Conservation (phyloP, 2,888 invertebrate species). For the Hyalella azteca region DNA sequence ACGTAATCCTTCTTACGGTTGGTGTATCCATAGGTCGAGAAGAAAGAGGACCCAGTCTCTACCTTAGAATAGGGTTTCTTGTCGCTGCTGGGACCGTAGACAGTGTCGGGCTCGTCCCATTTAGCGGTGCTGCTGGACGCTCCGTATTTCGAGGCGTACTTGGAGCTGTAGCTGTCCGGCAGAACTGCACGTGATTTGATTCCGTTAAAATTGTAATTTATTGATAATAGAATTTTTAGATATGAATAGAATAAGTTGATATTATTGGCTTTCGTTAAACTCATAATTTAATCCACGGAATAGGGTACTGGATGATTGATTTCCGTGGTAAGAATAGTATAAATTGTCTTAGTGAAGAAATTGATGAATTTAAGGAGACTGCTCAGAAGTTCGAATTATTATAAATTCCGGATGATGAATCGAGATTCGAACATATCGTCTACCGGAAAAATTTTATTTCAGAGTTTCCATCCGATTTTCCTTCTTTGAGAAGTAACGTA, state of each 20-base stretch:
- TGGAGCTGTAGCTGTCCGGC: conserved; percentile 41
- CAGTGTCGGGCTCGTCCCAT: conserved; percentile 58
- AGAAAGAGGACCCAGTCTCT: conserved; percentile 58
- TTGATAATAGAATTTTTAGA: not conserved
- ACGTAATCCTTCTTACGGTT: conserved; percentile 58
- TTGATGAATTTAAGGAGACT: not conserved
- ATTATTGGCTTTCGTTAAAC: not conserved
- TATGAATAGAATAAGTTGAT: not conserved
- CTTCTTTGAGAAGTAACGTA: too few species aligned
- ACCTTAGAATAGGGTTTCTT: conserved; percentile 58
- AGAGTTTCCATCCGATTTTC: too few species aligned
- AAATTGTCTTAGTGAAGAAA: not conserved
- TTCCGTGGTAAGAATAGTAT: not conserved
- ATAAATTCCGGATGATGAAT: too few species aligned
- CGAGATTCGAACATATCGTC: too few species aligned
- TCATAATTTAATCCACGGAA: not conserved
- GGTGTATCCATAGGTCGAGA: conserved; percentile 57
- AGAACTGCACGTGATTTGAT: conserved; percentile 29
- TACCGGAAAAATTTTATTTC: too few species aligned
- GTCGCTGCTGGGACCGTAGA: conserved; percentile 48
- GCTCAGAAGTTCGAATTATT: too few species aligned
- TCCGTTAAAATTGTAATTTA: not conserved
- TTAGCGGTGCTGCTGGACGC: conserved; percentile 38
- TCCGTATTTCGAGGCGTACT: conserved; percentile 36
- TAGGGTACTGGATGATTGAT: not conserved